phyloP scores from a whole-genome alignment of 2,113 vertebrate genomes.

The Dermatemys mawii region DNA sequence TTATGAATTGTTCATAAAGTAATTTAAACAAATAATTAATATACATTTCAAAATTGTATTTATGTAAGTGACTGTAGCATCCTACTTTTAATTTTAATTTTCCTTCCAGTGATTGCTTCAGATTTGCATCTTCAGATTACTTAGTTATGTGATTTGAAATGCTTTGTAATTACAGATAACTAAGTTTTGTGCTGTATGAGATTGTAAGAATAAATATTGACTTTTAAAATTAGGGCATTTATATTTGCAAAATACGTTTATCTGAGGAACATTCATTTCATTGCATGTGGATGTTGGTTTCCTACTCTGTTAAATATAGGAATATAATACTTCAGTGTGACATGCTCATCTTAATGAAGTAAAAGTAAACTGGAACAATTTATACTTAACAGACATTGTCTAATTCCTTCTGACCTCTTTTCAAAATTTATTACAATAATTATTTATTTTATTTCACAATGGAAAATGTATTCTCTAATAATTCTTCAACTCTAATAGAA shows the following conservation, averaged over 20 bases:
- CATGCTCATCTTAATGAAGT: not conserved
- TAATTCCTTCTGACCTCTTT: not conserved
- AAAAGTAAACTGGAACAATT: not conserved
- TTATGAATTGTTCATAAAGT: slow-evolving; percentile 29
- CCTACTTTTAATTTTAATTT: not conserved
- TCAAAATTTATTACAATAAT: not conserved
- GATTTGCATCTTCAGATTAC: not conserved
- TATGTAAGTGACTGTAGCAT: not conserved
- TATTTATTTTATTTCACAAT: not conserved
- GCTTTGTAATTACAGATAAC: not conserved
- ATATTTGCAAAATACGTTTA: not conserved
- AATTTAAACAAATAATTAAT: slow-evolving; percentile 26
- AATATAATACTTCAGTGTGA: not conserved
- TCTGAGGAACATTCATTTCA: not conserved
- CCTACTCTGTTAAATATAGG: not conserved
- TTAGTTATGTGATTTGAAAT: not conserved
- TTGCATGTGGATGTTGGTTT: not conserved
- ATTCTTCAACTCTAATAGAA: not conserved
- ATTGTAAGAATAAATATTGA: not conserved
- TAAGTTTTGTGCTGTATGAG: not conserved
- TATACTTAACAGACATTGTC: not conserved
- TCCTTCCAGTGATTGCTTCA: not conserved
- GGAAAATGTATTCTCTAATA: not conserved
- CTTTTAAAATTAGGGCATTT: not conserved
- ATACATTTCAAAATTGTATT: not conserved